Evolutionary conservation across 2,888 invertebrate genomes (phyloP), one percentile per base, ranked within the genome.

Genomic region (Erebia aethiops): DNA sequence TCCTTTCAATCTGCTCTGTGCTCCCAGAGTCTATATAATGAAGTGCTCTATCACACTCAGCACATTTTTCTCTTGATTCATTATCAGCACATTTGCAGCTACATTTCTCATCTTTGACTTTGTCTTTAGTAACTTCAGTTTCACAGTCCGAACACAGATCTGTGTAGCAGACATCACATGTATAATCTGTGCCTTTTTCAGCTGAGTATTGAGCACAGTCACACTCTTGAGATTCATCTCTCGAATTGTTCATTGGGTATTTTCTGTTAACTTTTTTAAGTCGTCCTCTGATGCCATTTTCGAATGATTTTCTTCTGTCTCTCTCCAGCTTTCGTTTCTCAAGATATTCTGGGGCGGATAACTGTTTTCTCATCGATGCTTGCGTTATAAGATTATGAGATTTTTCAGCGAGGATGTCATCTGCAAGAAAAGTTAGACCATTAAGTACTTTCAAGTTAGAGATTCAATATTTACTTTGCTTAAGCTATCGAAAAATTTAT

Each of bases 311-410:
- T 77, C 95, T 87, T 80, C 96, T 94, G 66, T 96, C 96, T 64
- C 95, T 92, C 78, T 96, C 96, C 68, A 96, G 94, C 83, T 97
- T 97, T 43, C 98, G 94, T 77, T 97, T 96, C 84, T 98, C 98
- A 72, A 98, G 92, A 87, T 98, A 98, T 78, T 98, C 98, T 0
- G 98, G 98, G 0, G 98, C 98, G 41, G 97, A 96, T 68, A 96
- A 94, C 79, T 96, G 96, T 79, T 96, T 96, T 74, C 96, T 95
- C 83, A 96, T 95, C 1, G 95, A 94, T 2, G 94, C 93, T 86
- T 94, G 93, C 0, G 93, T 93, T 74, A 93, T 94, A 5, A 93
- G 82, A 71, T 89, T 91, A 78, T 92, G 93, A 0, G 94, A 94
- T 83, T 95, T 95, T 76, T 96, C 95, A 21, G 94, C 94, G 74